A percentile compares a stretch with the other conserved stretches of the same genome.
phyloP scores from a whole-genome alignment of 2,797 vertebrate species.

The Pseudocheirus occidentalis region DNA sequence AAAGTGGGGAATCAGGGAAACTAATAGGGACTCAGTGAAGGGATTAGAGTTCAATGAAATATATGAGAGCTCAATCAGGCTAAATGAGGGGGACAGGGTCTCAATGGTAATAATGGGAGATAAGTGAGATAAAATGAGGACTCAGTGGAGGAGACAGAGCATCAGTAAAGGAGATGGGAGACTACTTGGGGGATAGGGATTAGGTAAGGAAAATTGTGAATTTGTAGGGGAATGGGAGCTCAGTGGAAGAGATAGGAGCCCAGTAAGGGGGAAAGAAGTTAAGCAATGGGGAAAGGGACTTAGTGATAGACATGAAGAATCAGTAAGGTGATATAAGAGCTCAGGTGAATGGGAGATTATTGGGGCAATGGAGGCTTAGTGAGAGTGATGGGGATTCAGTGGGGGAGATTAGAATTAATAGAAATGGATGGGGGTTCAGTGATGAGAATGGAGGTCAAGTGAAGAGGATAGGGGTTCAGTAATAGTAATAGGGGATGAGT shows the following conservation, averaged over 20 bases:
- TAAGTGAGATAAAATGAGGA: not conserved
- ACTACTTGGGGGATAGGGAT: not conserved
- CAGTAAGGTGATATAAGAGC: not conserved
- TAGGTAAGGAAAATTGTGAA: not conserved
- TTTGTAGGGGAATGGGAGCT: not conserved
- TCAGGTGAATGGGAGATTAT: not conserved
- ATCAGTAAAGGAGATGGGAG: not conserved
- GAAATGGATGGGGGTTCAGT: too few relatives aligned
- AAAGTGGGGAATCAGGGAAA: not conserved
- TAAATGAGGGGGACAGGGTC: not conserved
- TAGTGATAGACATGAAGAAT: not conserved
- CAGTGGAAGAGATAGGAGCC: not conserved
- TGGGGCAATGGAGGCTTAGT: not conserved
- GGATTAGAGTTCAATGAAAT: not conserved
- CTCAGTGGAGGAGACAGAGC: not conserved
- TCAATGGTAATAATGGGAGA: not conserved
- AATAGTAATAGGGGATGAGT: not conserved
- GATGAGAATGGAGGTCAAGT: too few relatives aligned
- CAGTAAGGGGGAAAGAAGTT: not conserved
- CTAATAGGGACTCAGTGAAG: not conserved
- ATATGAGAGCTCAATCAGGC: not conserved
- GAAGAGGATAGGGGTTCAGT: too few relatives aligned
- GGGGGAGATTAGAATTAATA: too few relatives aligned
- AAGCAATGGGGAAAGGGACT: not conserved
- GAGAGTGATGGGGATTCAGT: not conserved